A percentile compares a stretch with the other conserved stretches of the same genome.
Evolutionary conservation across 1,140 invertebrate species (phyloP).

Genomic region (Pseudoatta argentina): DNA sequence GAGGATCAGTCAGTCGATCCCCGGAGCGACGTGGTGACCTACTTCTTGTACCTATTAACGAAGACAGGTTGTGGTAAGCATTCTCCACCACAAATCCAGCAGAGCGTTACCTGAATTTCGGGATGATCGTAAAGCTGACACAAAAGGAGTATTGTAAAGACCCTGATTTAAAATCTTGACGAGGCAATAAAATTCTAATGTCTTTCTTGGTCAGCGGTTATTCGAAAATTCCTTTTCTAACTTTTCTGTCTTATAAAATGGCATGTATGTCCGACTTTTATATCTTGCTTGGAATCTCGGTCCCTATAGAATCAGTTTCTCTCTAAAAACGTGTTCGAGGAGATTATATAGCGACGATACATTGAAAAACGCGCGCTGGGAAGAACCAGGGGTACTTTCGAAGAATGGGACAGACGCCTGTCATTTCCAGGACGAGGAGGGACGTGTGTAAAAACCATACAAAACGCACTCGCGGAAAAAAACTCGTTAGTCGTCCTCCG

Average conservation of each 20-base stretch:
- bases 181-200: neutral
- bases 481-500: slow-evolving; percentile 8
- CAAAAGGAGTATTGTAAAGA: neutral
- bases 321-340: neutral
- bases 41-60: slow-evolving; percentile 2
- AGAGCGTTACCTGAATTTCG: neutral
- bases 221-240: neutral
- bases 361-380: neutral
- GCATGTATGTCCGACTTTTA: neutral
- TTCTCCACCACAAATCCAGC: neutral
- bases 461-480: neutral
- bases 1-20: neutral
- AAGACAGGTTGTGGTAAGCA: neutral
- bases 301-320: neutral
- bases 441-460: neutral
- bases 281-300: neutral
- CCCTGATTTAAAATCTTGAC: slow-evolving; percentile 8
- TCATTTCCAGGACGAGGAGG: neutral
- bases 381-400: neutral
- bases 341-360: no score
- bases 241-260: neutral
- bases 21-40: neutral
- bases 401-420: neutral
- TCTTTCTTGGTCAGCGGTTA: neutral
- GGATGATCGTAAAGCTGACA: neutral